A percentile compares a stretch with the other conserved stretches of the same genome.
Conservation (phyloP, 1,140 invertebrate genomes). For the Contarinia nasturtii region DNA sequence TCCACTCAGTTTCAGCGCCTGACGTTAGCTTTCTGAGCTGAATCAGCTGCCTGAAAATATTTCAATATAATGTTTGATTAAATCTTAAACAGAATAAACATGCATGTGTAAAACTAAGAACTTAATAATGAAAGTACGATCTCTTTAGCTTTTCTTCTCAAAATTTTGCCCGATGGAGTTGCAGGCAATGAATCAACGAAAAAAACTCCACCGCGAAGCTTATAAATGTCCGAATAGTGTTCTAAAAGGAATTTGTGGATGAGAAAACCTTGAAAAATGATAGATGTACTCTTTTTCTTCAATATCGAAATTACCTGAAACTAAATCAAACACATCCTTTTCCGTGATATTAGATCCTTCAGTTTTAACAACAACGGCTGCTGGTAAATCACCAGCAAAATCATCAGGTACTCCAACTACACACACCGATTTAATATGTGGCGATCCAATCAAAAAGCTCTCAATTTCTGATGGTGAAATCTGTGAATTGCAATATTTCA, state of each 20-base stretch:
- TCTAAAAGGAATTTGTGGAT: too few species aligned
- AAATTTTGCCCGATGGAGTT: slow-evolving; percentile 33
- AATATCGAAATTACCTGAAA: slow-evolving; percentile 9
- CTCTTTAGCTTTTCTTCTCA: slow-evolving; percentile 11
- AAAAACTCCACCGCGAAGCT: slow-evolving; percentile 26
- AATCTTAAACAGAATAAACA: too few species aligned
- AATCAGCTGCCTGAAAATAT: too few species aligned
- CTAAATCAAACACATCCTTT: slow-evolving; percentile 19
- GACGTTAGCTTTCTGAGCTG: too few species aligned
- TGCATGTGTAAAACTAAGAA: too few species aligned
- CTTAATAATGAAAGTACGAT: too few species aligned
- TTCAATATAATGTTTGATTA: too few species aligned
- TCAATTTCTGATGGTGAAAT: slow-evolving; percentile 22
- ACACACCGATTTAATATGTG: slow-evolving; percentile 18
- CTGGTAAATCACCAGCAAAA: slow-evolving; percentile 19
- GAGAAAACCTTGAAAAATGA: too few species aligned
- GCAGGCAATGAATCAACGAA: slow-evolving; percentile 29
- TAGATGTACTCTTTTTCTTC: too few species aligned
- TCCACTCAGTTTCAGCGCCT: too few species aligned
- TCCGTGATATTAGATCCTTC: slow-evolving; percentile 14
- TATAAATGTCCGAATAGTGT: slow-evolving; percentile 10
- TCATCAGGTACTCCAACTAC: slow-evolving; percentile 22
- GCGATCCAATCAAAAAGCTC: slow-evolving; percentile 16
- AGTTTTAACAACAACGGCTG: slow-evolving; percentile 17
- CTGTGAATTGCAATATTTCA: slow-evolving; percentile 24